A percentile compares a stretch with the other conserved stretches of the same genome.
phyloP scores from a whole-genome alignment of 2,113 vertebrate genomes.

The Thryonomys swinderianus region DNA sequence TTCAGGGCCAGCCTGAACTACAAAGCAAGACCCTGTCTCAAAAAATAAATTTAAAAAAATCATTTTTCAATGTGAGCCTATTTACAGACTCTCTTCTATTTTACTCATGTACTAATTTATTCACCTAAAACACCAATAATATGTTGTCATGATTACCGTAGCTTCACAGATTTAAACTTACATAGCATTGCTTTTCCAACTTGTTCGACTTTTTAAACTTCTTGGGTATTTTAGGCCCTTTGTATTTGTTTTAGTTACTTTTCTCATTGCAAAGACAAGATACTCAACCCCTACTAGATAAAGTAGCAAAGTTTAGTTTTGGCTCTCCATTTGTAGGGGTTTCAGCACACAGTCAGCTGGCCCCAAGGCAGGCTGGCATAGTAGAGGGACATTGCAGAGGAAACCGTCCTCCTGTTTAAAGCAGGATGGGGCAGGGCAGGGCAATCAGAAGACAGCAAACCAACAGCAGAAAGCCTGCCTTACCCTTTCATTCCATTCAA shows the following conservation, averaged over 20 bases:
- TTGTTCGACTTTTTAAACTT: constrained; percentile 22
- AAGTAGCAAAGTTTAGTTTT: not conserved
- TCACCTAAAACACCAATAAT: not conserved
- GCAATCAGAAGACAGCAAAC: not conserved
- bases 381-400: not conserved
- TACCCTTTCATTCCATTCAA: not conserved
- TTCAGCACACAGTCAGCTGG: not conserved
- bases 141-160: not conserved
- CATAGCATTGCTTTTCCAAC: not conserved
- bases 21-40: too few species aligned
- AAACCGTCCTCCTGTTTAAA: too few species aligned
- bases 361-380: not conserved
- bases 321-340: not conserved
- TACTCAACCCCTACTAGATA: not conserved
- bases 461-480: not conserved
- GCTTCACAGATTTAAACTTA: not conserved
- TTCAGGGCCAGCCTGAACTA: too few species aligned
- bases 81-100: not conserved
- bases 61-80: not conserved
- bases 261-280: not conserved
- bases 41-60: too few species aligned
- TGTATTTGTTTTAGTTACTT: not conserved
- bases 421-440: not conserved
- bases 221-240: not conserved
- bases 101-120: not conserved